Evolutionary conservation across 2,888 invertebrate genomes (phyloP), one percentile per base, ranked within the genome.

Genomic region (Dendrolimus pini): DNA sequence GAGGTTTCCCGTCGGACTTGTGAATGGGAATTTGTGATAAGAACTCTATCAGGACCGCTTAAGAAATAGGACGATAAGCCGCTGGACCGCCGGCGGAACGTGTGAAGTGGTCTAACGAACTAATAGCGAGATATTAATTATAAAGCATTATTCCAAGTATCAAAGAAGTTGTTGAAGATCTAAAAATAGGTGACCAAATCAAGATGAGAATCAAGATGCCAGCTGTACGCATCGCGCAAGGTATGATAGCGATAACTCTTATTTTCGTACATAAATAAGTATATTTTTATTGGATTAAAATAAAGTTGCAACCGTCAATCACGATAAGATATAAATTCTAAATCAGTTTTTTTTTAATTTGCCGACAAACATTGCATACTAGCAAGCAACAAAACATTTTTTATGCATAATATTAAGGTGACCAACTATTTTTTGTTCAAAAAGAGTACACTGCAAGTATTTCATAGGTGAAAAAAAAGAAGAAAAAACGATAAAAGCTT

Each of bases 151-250:
- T 30, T 83, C 74, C 60, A 63, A 77, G 74, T 80, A 86, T 81
- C 83, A 80, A 72, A 82, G 81, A 81, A 82, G 82, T 84, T 80
- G 67, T 82, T 81, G 75, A 89, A 89, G 79, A 84, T 77, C 77
- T 83, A 89, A 90, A 89, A 85, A 90, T 90, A 89, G 90, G 90
- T 89, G 90, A 90, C 85, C 90, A 87, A 87, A 85, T 89, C 95
- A 97, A 95, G 94, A 97, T 97, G 97, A 96, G 97, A 96, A 97
- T 97, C 93, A 97, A 97, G 94, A 97, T 97, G 97, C 97, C 97
- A 92, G 97, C 97, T 91, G 96, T 97, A 93, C 95, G 97, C 93
- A 97, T 97, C 94, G 96, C 97, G 93, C 97, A 97, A 96, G 97
- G 97, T 97, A 93, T 94, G 94, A 87, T 47, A 53, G 41, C 58